phyloP scores from a whole-genome alignment of 2,113 vertebrate species.

The Osmerus eperlanus region DNA sequence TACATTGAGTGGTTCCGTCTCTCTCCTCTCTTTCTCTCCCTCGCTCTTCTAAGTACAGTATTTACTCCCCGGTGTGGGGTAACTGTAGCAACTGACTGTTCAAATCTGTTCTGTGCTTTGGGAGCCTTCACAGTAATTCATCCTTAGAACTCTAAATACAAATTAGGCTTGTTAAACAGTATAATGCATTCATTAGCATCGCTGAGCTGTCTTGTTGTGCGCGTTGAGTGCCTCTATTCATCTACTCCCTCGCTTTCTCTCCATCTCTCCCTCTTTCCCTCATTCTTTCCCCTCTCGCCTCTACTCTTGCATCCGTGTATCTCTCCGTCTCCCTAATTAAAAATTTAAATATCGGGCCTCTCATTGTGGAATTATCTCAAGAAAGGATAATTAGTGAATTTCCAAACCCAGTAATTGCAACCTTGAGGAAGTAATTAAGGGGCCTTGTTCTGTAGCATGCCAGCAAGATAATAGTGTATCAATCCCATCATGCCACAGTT shows the following conservation, averaged over 20 bases:
- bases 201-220: constrained; percentile 45
- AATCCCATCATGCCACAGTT: constrained; percentile 32
- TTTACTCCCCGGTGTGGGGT: constrained; percentile 43
- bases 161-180: constrained; percentile 59
- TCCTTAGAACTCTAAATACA: constrained; percentile 59
- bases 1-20: constrained; percentile 9
- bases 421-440: constrained; percentile 61
- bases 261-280: constrained; percentile 9
- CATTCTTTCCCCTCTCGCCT: neutral
- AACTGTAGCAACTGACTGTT: constrained; percentile 44
- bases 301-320: constrained; percentile 34
- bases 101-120: constrained; percentile 51
- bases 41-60: constrained; percentile 29
- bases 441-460: constrained; percentile 33
- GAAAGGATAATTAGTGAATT: constrained; percentile 53
- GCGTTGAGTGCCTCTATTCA: constrained; percentile 31
- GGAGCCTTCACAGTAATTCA: constrained; percentile 49
- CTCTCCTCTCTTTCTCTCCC: constrained; percentile 6
- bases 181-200: constrained; percentile 54
- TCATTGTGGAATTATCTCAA: constrained; percentile 51
- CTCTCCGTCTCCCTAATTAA: constrained; percentile 52
- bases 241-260: constrained; percentile 9
- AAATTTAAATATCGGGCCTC: constrained; percentile 50
- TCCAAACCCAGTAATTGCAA: constrained; percentile 59
- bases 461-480: constrained; percentile 42